Base-by-base conservation (phyloP, 2,888 invertebrate genomes). In the Odontocolon sp. region DNA sequence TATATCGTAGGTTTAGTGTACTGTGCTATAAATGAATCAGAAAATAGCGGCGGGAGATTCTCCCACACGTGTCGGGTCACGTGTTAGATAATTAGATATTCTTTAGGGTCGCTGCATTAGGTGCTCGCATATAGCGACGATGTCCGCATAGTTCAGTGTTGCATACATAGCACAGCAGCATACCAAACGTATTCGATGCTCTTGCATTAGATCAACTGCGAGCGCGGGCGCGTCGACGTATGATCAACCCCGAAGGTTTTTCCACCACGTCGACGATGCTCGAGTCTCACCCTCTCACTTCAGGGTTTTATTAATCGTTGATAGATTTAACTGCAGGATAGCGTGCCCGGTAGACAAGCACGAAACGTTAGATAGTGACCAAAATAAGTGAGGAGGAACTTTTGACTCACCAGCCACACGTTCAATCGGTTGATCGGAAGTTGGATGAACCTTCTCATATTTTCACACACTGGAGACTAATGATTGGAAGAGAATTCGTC, bases 61-160 rank as follows among this genome's bases (percentile, higher is more conserved):
- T 89, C 87, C 85, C 86, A 86, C 90, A 89, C 90, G 90, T 89
- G 90, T 77, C 88, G 47, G 74, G 89, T 84, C 90, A 89, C 90
- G 90, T 90, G 90, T 82, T 85, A 72, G 86, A 90, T 90, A 90
- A 90, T 90, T 90, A 90, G 90, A 90, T 90, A 89, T 90, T 89
- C 89, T 87, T 89, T 87, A 88, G 87, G 68, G 80, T 70, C 36
- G 54, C 73, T 64, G 73, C 81, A 78, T 80, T 81, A 79, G 81
- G 70, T 73, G 64, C 69, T 66, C 68, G 38, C 40, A 40, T 18
- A 28, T 31, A 14, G 16, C 45, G 38, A 47, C 18, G 40, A 11
- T 28, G 61, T 36, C 31, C 8, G 21, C 33, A n/a, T n/a, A n/a
- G n/a, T n/a, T n/a, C n/a, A n/a, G n/a, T n/a, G n/a, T n/a, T n/a